Conservation (phyloP, 2,888 invertebrate genomes). For the Conus canariensis region DNA sequence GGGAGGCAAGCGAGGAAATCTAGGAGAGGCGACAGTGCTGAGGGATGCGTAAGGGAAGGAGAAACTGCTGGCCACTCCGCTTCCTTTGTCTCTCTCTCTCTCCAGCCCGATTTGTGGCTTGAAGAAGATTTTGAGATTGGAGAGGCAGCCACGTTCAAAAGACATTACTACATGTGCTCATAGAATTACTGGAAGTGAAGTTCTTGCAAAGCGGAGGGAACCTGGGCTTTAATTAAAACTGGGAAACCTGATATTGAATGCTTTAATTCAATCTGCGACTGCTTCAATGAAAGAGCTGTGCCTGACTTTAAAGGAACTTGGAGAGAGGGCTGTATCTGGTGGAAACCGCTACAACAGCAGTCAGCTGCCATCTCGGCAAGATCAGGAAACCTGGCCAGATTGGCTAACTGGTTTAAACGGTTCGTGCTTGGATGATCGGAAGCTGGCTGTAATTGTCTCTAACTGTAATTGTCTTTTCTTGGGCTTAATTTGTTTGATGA, state of each 20-base stretch:
- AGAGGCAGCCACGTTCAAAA: background rate
- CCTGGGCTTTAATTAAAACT: background rate
- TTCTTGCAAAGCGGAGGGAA: too few relatives aligned
- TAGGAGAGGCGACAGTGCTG: background rate
- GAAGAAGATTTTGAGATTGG: conserved; percentile 5
- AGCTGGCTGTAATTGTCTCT: background rate
- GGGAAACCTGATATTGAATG: background rate
- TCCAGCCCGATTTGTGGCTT: background rate
- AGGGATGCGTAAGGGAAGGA: background rate
- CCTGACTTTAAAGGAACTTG: background rate
- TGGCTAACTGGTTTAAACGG: background rate
- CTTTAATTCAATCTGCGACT: background rate
- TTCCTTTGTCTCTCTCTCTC: conserved; percentile 20
- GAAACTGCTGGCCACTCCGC: background rate
- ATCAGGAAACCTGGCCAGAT: background rate
- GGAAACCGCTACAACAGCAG: background rate
- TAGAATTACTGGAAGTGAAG: conserved; percentile 10
- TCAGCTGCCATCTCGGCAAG: background rate
- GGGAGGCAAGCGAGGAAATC: too few relatives aligned
- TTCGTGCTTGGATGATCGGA: background rate
- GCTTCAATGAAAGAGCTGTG: background rate
- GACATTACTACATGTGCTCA: background rate
- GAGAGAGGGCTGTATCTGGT: background rate
- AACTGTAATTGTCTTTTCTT: background rate
- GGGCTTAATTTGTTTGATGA: background rate